These are phyloP conservation scores for Cancer borealis DNA, from an alignment of 2,888 invertebrate genomes.

Conservation along the genomic window DNA sequence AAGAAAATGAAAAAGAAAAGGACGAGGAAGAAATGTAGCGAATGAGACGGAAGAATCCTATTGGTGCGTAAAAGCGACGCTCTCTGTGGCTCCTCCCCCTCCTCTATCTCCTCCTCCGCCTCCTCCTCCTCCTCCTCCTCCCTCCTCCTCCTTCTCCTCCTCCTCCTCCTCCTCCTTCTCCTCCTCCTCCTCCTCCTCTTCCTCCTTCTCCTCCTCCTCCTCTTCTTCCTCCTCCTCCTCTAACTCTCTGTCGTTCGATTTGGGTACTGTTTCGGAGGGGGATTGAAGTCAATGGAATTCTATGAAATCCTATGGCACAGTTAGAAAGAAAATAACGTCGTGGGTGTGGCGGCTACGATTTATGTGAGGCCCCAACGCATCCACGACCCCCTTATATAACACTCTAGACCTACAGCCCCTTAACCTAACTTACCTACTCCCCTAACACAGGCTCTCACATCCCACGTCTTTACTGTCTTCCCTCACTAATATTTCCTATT, in stretches of 20 bases:
- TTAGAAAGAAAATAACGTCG: not conserved
- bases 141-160: not conserved
- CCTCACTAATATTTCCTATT: no score
- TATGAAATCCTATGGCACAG: not conserved
- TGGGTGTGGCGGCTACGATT: not conserved
- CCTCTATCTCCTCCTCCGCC: no score
- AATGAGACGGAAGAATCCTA: not conserved
- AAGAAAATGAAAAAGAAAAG: not conserved
- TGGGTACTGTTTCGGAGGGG: slow-evolving; percentile 14
- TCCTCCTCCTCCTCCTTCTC: not conserved
- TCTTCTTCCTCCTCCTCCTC: not conserved
- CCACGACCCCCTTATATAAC: no score
- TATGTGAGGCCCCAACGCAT: no score
- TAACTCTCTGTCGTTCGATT: not conserved
- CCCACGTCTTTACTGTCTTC: no score
- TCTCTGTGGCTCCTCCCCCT: no score
- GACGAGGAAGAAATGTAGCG: no score
- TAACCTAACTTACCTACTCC: no score
- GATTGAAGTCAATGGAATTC: not conserved
- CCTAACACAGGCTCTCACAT: no score
- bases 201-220: not conserved
- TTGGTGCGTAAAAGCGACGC: not conserved
- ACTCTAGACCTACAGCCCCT: no score
- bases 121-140: not conserved
- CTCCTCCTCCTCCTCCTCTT: not conserved